These are phyloP conservation scores for Neopipo cinnamomea DNA, from an alignment of 2,113 vertebrate species.

Conservation along the genomic window DNA sequence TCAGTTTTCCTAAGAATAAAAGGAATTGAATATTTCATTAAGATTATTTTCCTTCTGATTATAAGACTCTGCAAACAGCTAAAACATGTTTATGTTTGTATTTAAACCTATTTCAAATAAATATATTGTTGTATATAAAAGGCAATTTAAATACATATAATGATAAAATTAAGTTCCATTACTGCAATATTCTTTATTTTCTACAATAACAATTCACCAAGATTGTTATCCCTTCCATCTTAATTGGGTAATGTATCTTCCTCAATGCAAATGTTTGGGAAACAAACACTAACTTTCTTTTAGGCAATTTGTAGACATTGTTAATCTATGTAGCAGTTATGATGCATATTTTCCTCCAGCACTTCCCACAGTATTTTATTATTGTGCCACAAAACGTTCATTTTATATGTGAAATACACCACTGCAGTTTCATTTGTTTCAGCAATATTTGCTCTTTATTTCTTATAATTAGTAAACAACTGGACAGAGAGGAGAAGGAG, in stretches of 20 bases:
- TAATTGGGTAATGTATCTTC: constrained; percentile 64
- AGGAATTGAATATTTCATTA: constrained; percentile 40
- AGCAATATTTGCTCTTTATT: neutral
- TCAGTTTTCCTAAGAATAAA: neutral
- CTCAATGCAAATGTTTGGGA: neutral
- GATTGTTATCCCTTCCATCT: constrained; percentile 46
- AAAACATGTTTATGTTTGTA: constrained; percentile 17
- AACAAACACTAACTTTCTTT: neutral
- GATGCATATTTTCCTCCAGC: neutral
- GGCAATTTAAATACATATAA: constrained; percentile 61
- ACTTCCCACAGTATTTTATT: neutral
- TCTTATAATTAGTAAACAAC: fast-evolving
- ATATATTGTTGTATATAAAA: constrained; percentile 22
- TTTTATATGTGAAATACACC: neutral
- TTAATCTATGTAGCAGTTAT: constrained; percentile 23
- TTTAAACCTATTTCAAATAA: constrained; percentile 57
- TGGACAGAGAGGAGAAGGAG: neutral
- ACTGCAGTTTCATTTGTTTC: neutral
- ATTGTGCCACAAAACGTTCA: neutral
- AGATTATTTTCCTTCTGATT: constrained; percentile 31
- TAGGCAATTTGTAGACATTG: constrained; percentile 4
- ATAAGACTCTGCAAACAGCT: constrained; percentile 32
- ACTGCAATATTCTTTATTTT: constrained; percentile 51
- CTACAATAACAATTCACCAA: constrained; percentile 44
- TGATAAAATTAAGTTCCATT: constrained; percentile 59